Percentiles rank a stretch among this genome's conserved stretches.
These are phyloP conservation scores for Tinea pellionella DNA, from an alignment of 2,888 invertebrate genomes.

Conservation along the genomic window DNA sequence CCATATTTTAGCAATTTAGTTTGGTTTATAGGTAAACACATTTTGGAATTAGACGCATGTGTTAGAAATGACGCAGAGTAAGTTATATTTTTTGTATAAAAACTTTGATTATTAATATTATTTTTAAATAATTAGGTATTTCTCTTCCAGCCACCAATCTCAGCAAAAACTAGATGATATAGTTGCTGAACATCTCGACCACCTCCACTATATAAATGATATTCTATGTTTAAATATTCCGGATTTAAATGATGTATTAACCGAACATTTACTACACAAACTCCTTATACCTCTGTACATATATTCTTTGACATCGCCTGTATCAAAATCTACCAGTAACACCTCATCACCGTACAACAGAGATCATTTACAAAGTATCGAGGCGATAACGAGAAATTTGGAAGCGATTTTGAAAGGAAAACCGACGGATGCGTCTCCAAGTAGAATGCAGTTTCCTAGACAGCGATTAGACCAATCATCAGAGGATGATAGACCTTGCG, in stretches of 20 bases:
- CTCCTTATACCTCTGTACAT: constrained; percentile 94
- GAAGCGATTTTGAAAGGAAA: constrained; percentile 73
- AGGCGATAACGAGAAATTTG: constrained; percentile 72
- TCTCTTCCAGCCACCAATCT: constrained; percentile 84
- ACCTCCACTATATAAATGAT: constrained; percentile 96
- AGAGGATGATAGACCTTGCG: constrained; percentile 75
- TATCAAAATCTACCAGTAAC: constrained; percentile 27
- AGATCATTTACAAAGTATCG: constrained; percentile 64
- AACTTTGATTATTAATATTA: too few relatives aligned
- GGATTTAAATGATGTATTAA: constrained; percentile 92
- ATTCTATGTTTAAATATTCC: constrained; percentile 93
- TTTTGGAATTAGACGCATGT: constrained; percentile 93
- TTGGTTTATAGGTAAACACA: constrained; percentile 98
- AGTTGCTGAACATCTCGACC: constrained; percentile 97
- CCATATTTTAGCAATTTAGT: constrained; percentile 99
- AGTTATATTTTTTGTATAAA: constrained; percentile 44
- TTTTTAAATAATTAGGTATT: neutral
- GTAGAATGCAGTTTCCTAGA: constrained; percentile 41
- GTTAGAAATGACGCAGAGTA: constrained; percentile 96
- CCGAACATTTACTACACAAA: constrained; percentile 93
- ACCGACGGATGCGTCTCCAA: constrained; percentile 59
- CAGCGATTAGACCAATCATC: constrained; percentile 52
- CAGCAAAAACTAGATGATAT: constrained; percentile 91
- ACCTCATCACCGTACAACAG: constrained; percentile 49
- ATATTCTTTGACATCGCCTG: constrained; percentile 79